Evolutionary conservation across 2,888 invertebrate genomes (phyloP), one percentile per base, ranked within the genome.

Genomic region (Drosophila longiperda): DNA sequence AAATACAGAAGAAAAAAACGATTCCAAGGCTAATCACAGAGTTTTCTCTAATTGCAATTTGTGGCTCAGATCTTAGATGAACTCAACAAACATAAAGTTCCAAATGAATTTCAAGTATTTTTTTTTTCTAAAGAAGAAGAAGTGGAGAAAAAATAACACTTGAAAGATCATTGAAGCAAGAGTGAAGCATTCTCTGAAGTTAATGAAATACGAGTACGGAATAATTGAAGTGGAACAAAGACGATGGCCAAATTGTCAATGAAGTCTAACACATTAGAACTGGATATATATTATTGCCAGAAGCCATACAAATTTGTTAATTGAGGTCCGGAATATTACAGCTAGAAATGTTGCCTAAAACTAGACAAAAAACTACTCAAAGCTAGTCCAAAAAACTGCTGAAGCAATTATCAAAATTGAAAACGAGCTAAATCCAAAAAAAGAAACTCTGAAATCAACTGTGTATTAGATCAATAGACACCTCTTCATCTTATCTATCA

Each of bases 151-250:
- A 29, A 36, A 15, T 32, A 20, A 15, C 72, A 67, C 80, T 78
- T 65, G 23, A 17, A 48, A 67, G 64, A 72, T 67, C 72, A 63
- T 67, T 72, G 48, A 75, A 72, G 72, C 80, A 68, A 53, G 40
- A 52, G 80, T 54, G n/a, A n/a, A n/a, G n/a, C n/a, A n/a, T n/a
- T 49, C 62, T 64, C 64, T 36, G 15, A 20, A 64, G 40, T 53
- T 52, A 61, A 50, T 62, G 73, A 78, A 75, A 79, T 42, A 42
- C 52, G 60, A 65, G 63, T 45, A 23, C 54, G n/a, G 49, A 71
- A 23, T 55, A 57, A 68, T 63, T 81, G 34, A 81, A 67, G 59
- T 34, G 78, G 74, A 81, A 80, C 70, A 45, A 62, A 60, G 65
- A 59, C 59, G 62, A 48, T 55, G 65, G 65, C 71, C 59, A 78